These are phyloP conservation scores for Drosophila nr. fundita DNA, from an alignment of 2,888 invertebrate genomes.

Conservation along the genomic window DNA sequence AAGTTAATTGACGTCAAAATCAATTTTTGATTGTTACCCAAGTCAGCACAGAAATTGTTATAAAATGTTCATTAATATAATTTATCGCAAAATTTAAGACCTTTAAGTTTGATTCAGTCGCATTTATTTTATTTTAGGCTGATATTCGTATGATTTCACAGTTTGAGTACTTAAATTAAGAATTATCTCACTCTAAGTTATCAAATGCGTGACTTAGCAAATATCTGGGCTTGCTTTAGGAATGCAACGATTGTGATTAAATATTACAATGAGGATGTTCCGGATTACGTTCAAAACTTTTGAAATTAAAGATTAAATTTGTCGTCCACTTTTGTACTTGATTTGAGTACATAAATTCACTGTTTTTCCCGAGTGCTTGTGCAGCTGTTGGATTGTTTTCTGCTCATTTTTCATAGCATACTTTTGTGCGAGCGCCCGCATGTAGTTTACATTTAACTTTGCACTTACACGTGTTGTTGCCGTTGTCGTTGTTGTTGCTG, in stretches of 20 bases:
- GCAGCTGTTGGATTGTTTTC: slow-evolving; percentile 20
- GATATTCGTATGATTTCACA: background rate
- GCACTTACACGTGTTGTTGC: slow-evolving; percentile 60
- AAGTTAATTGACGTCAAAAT: background rate
- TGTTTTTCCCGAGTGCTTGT: slow-evolving; percentile 12
- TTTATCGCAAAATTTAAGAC: background rate
- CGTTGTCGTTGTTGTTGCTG: slow-evolving; percentile 32
- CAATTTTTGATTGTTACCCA: background rate
- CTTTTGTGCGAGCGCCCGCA: slow-evolving; percentile 62
- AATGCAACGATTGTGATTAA: background rate
- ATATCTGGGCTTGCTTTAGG: background rate
- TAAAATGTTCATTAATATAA: background rate
- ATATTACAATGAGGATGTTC: background rate
- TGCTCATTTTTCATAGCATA: slow-evolving; percentile 46
- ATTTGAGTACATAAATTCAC: background rate
- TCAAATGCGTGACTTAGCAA: background rate
- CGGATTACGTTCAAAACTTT: background rate
- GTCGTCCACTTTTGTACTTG: background rate
- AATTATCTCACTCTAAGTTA: background rate
- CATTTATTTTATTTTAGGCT: background rate
- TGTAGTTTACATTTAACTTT: slow-evolving; percentile 75
- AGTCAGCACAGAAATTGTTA: background rate
- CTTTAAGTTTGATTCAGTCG: background rate
- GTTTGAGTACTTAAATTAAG: background rate
- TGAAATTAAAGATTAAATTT: background rate